Evolutionary conservation across 2,113 vertebrate species (phyloP), one percentile per base, ranked within the genome.

Genomic region (Perca flavescens): DNA sequence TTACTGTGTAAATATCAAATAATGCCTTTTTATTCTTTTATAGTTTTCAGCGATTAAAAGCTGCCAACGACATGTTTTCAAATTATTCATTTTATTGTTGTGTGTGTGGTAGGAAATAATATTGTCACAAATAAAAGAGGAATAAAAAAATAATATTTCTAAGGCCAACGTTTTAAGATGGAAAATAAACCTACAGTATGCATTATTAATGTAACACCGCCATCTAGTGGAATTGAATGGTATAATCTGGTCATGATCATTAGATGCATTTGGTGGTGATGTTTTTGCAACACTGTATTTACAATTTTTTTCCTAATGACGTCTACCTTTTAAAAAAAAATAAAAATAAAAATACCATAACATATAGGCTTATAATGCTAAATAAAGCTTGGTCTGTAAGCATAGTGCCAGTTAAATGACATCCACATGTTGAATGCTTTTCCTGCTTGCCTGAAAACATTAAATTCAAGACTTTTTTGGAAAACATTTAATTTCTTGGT

Each of bases 1-100:
- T 95, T 94, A 95, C 94, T 94, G 93, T 98, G 97, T 98, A 99
- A 98, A 99, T 99, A 98, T 90, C 91, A 95, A 95, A 96, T 97
- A 96, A 96, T 94, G 94, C 92, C 81, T 95, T 97, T 31, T 96
- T 96, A 96, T 96, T 96, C 94, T 95, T 96, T 96, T 98, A 96
- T 95, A 96, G 85, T 77, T 90, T 90, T 81, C 46, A 82, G 61
- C 53, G 17, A 93, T 75, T 83, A 86, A 91, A 91, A 78, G 65
- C 66, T 88, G 75, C 54, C 40, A 22, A 78, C 28, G 4, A 77
- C 58, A 28, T 57, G 71, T 75, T 67, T 66, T 63, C 6, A 82
- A 58, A 50, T 50, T 5, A 19, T 34, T 85, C 34, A 15, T 68
- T 67, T 58, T 3, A 28, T 34, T 57, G 34, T 34, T 57, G n/a